Percentiles rank a stretch among this genome's conserved stretches.
Conservation (phyloP, 1,140 invertebrate genomes). For the Drosophila kohkoa region DNA sequence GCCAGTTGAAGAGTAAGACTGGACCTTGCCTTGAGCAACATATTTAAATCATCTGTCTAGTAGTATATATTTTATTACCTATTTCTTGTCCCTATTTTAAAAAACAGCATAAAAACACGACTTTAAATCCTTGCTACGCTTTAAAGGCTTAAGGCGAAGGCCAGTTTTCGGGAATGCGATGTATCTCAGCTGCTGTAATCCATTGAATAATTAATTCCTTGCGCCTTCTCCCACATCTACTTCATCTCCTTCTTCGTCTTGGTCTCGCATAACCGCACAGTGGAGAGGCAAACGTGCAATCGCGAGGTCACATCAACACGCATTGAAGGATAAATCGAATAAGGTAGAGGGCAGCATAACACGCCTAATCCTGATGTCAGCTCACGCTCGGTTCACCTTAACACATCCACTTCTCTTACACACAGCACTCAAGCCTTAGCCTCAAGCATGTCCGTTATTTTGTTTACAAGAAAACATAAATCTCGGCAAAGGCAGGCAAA, state of each 20-base stretch:
- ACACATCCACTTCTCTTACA: constrained; percentile 4
- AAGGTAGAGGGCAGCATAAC: constrained; percentile 50
- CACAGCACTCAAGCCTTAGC: constrained; percentile 36
- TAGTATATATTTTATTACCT: too few relatives aligned
- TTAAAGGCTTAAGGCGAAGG: constrained; percentile 3
- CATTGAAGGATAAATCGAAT: constrained; percentile 69
- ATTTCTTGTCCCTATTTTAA: too few relatives aligned
- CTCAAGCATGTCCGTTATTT: constrained; percentile 78
- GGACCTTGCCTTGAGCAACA: too few relatives aligned
- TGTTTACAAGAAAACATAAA: constrained; percentile 84
- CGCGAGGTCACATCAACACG: constrained; percentile 37
- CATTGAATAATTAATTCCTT: constrained; percentile 72
- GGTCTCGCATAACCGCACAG: constrained; percentile 14
- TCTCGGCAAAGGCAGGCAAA: constrained; percentile 49
- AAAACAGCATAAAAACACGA: too few relatives aligned
- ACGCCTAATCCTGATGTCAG: constrained; percentile 72
- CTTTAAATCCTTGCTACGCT: neutral
- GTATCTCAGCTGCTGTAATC: constrained; percentile 37
- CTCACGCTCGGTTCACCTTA: constrained; percentile 27
- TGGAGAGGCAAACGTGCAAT: constrained; percentile 6
- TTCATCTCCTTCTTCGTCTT: neutral
- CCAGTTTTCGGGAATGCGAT: neutral
- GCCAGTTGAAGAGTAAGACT: too few relatives aligned
- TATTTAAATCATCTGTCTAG: too few relatives aligned
- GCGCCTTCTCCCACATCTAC: neutral